A percentile compares a stretch with the other conserved stretches of the same genome.
Evolutionary conservation across 2,888 invertebrate species (phyloP).

Genomic region (Sericinus montela): DNA sequence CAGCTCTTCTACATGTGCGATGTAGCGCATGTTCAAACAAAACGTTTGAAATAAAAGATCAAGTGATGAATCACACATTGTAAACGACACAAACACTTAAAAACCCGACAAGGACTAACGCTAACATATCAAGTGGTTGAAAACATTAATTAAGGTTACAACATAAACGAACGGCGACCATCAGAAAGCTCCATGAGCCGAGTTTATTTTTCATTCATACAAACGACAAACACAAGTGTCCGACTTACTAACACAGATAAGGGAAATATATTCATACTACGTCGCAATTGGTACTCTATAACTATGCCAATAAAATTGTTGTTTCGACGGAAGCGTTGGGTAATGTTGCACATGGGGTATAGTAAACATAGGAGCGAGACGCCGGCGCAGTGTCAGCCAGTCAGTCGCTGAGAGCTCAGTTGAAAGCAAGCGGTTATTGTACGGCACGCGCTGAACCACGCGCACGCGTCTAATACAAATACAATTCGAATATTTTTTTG

Average conservation of each 20-base stretch:
- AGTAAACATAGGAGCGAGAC: conserved; percentile 61
- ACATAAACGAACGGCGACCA: conserved; percentile 57
- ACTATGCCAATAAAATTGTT: conserved; percentile 24
- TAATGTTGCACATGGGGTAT: conserved; percentile 65
- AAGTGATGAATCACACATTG: conserved; percentile 46
- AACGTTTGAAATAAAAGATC: conserved; percentile 11
- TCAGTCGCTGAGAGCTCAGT: conserved; percentile 52
- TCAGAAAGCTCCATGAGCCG: conserved; percentile 67
- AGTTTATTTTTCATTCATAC: conserved; percentile 75
- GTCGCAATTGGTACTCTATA: conserved; percentile 28
- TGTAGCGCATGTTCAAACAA: conserved; percentile 1
- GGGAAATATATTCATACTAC: conserved; percentile 23
- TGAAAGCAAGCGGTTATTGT: conserved; percentile 53
- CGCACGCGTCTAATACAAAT: conserved; percentile 53
- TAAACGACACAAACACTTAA: conserved; percentile 37
- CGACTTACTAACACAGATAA: conserved; percentile 72
- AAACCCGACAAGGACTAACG: conserved; percentile 41
- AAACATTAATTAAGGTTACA: conserved; percentile 75
- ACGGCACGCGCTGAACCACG: conserved; percentile 50
- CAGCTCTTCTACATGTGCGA: too few species aligned
- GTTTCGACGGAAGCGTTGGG: conserved; percentile 42
- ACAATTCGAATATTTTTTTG: conserved; percentile 42
- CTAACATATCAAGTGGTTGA: conserved; percentile 47
- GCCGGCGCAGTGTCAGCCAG: conserved; percentile 52
- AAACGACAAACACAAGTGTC: conserved; percentile 72